phyloP scores from a whole-genome alignment of 2,797 vertebrate genomes.

The Australoheros facetus region DNA sequence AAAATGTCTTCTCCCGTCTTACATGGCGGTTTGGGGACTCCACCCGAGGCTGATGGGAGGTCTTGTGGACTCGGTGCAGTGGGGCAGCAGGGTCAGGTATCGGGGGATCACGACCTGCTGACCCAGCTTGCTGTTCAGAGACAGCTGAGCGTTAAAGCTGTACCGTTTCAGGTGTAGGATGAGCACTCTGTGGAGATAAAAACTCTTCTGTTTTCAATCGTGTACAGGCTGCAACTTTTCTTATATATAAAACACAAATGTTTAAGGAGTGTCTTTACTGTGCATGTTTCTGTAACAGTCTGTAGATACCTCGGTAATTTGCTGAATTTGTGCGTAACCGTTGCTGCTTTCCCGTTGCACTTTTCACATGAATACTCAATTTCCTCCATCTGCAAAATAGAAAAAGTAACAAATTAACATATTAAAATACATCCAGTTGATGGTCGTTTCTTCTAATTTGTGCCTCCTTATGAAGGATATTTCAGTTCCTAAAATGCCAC shows the following conservation, averaged over 20 bases:
- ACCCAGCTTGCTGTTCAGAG: constrained; percentile 96
- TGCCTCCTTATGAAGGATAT: neutral
- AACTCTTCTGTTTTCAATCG: neutral
- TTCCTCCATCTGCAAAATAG: constrained; percentile 89
- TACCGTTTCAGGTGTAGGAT: constrained; percentile 99
- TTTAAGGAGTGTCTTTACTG: neutral
- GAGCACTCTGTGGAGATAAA: constrained; percentile 83
- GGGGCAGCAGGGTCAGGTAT: constrained; percentile 91
- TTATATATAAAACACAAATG: too few relatives aligned
- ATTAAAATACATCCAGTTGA: neutral
- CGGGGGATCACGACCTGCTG: constrained; percentile 97
- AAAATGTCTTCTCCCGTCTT: constrained; percentile 63
- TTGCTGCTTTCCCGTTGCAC: constrained; percentile 92
- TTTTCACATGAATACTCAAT: constrained; percentile 99
- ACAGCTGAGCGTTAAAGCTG: constrained; percentile 95
- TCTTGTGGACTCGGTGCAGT: constrained; percentile 91
- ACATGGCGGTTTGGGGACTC: constrained; percentile 86
- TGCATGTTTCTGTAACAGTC: neutral
- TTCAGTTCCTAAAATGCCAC: neutral
- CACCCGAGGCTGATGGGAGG: constrained; percentile 88
- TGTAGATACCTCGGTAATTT: constrained; percentile 89
- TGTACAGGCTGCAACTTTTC: neutral
- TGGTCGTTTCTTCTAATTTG: neutral
- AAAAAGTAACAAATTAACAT: neutral
- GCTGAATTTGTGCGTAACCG: constrained; percentile 96